Conservation (phyloP, 2,113 vertebrate species). For the Chrysemys picta region DNA sequence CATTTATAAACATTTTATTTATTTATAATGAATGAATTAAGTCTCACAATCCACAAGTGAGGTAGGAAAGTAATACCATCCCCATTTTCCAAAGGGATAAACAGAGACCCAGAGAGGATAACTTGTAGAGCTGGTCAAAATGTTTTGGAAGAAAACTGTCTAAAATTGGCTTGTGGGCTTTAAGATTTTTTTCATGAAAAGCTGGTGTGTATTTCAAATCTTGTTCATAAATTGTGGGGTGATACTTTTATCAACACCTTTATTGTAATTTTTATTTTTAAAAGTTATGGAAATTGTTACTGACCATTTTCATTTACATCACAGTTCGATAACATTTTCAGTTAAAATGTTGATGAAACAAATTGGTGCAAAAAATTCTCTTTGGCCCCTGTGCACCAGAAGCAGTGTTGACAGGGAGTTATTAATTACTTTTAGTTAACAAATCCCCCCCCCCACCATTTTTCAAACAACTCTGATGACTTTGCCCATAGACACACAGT, state of each 20-base stretch:
- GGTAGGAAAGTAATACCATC: neutral
- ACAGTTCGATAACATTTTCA: neutral
- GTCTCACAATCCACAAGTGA: accelerated
- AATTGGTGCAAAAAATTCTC: neutral
- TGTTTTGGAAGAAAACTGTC: neutral
- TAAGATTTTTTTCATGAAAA: neutral
- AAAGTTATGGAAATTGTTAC: neutral
- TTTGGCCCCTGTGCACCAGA: neutral
- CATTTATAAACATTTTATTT: neutral
- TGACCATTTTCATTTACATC: neutral
- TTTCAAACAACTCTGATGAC: neutral
- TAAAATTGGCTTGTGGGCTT: neutral
- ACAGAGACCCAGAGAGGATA: accelerated
- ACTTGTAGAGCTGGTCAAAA: neutral
- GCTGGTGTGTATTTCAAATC: neutral
- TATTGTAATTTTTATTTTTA: neutral
- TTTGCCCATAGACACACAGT: neutral
- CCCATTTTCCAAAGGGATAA: neutral
- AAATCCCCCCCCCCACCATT: neutral
- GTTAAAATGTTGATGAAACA: neutral
- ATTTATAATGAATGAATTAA: neutral
- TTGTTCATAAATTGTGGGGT: neutral
- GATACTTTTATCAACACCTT: neutral
- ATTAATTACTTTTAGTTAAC: neutral
- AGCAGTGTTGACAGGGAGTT: neutral